Base-by-base conservation (phyloP, 2,797 vertebrate genomes). In the Sebastiscus tertius region DNA sequence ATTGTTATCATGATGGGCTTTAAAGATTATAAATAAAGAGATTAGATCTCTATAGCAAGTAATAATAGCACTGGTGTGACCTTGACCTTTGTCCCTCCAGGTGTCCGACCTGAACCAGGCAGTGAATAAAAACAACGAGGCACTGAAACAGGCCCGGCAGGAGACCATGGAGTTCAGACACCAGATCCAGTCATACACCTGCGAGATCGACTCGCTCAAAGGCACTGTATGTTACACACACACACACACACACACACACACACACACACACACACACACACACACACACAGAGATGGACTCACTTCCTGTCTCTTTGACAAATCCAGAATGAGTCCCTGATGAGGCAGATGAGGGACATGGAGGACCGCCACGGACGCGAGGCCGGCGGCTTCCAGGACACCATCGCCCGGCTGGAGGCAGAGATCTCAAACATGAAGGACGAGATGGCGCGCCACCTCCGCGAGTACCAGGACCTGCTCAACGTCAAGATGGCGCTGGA, bases 401-500 rank as follows among this genome's bases (percentile, higher is more conserved):
- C 81, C 70, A 96, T 98, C 1, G 70, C 94, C 0, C 94, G 96
- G 20, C 95, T 99, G 93, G 98, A 99, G 93, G 95, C 96, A 0
- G 97, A 99, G 93, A 98, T 99, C 62, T 90, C 96, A 63, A 97
- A 97, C 92, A 94, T 99, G 94, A 99, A 99, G 93, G 97, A 99
- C 0, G 98, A 99, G 92, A 99, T 99, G 98, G 97, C 98, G 0
- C 94, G 97, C 34, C 98, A 99, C 90, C 96, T 99, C 77, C 95
- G 98, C 0, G 98, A 99, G 82, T 99, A 99, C 93, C 98, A 99
- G 93, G 98, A 99, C 89, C 95, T 99, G 88, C 97, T 99, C 82
- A 99, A 99, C 0, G 93, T 99, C 83, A 99, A 99, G 96, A 98
- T 99, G 98, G 98, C 98, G 0, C 94, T 99, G 90, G 98, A 98